Evolutionary conservation across 2,888 invertebrate genomes (phyloP), one percentile per base, ranked within the genome.

Genomic region (Morpho helenor): DNA sequence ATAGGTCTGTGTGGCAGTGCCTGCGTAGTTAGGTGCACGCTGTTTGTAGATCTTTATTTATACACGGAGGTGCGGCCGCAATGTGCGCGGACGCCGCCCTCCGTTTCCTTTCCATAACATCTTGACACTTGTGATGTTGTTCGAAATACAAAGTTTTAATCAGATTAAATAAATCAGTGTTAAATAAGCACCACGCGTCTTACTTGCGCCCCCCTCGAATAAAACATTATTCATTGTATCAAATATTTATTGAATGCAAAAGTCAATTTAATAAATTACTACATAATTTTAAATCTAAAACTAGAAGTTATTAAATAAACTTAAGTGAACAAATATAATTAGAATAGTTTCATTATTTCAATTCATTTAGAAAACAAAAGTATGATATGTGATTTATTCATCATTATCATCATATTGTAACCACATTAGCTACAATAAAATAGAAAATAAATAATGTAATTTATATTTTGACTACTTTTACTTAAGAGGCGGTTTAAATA

Each of bases 61-160:
- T 49, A 45, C 8, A 31, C 8, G 51, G 52, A 46, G 46, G 45
- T 42, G 58, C 50, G 48, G 44, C 42, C 41, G 49, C 44, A 23
- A 48, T 43, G 9, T 45, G 41, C 74, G 77, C 80, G 79, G 80
- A 78, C 79, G 71, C 82, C 74, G 53, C 64, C 57, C 62, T 61
- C 66, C 62, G 67, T 70, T 72, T 71, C 63, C 60, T 68, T 69
- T 71, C 40, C 57, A 49, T 66, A 65, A 68, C 61, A 68, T 74
- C 69, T 66, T 74, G 66, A 71, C 65, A 62, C 74, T 72, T 77
- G 71, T 75, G 70, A 73, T 70, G 73, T 74, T 80, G 77, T 80
- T 79, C 73, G 65, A 79, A 75, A 71, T 81, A 76, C 74, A 72
- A 77, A 73, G 72, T 69, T 79, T 78, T 76, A 78, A 79, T 77